Percentiles rank a stretch among this genome's conserved stretches.
Conservation (phyloP, 2,113 vertebrate species). For the Gallinago undulata region DNA sequence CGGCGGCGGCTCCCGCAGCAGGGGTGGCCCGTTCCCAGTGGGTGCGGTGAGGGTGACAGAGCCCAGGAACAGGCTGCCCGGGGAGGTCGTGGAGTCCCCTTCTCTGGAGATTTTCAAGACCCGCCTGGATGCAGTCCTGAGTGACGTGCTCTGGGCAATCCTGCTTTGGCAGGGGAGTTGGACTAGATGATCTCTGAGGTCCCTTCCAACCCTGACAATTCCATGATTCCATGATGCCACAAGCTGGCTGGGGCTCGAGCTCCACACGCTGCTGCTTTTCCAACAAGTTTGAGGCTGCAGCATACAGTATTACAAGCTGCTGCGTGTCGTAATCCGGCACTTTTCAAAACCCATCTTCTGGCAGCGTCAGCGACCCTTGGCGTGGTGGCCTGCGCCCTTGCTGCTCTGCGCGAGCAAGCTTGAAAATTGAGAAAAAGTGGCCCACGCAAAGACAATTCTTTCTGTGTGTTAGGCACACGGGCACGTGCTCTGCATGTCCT, state of each 20-base stretch:
- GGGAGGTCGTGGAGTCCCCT: too few relatives aligned
- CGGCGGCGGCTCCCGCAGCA: background rate
- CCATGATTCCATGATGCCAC: too few relatives aligned
- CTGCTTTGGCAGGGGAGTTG: too few relatives aligned
- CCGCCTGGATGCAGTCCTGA: too few relatives aligned
- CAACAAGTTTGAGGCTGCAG: fast-evolving
- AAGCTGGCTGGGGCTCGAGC: fast-evolving
- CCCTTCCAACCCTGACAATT: too few relatives aligned
- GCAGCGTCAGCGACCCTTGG: background rate
- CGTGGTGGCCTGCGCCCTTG: background rate
- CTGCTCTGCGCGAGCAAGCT: background rate
- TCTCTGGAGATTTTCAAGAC: too few relatives aligned
- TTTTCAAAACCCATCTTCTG: background rate
- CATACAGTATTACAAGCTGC: fast-evolving
- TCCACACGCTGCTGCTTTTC: background rate
- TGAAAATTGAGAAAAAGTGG: background rate
- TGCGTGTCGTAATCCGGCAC: fast-evolving
- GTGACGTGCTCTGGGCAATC: too few relatives aligned
- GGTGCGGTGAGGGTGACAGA: too few relatives aligned
- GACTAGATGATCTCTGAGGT: too few relatives aligned
- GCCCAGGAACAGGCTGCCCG: too few relatives aligned
- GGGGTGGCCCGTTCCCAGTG: background rate
- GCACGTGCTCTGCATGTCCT: fast-evolving
- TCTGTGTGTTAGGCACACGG: fast-evolving
- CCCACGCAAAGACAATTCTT: fast-evolving